Base-by-base conservation (phyloP, 2,888 invertebrate species). In the Octodonta nipae region DNA sequence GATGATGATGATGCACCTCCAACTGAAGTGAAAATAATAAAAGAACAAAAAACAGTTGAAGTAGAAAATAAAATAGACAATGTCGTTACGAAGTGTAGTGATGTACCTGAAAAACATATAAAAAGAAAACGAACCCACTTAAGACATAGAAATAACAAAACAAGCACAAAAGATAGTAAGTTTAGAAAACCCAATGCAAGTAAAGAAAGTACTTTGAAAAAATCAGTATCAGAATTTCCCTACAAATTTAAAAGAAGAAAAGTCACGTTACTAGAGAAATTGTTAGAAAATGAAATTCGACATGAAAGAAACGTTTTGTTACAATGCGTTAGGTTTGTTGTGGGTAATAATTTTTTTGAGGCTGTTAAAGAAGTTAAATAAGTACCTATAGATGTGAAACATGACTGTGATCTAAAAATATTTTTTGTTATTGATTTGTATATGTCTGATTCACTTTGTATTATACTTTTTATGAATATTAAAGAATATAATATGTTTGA, bases 251-350 rank as follows among this genome's bases (percentile, higher is more conserved):
- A 41, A 41, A 54, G 47, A 41, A 44, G 57, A 15, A 56, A 65
- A 42, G 67, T 68, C 17, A 76, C 78, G 8, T 63, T 83, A 42
- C 60, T 84, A 30, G 73, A 78, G 46, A 78, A 75, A 53, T 59
- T 92, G 14, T 63, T 92, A 33, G 73, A 72, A 29, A 68, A 70
- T 35, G 85, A 89, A 56, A 85, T 92, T 44, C 67, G 76, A 40
- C 81, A 83, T 46, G 92, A 92, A 61, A 68, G 91, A 32, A 92
- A 91, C 61, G 66, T 83, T 28, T 68, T 92, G 30, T 67, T 88
- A 15, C 91, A 92, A 56, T 91, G 89, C 64, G 73, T 91, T 17
- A 75, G 82, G 44, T 74, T 76, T 64, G 75, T 88, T 30, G 75
- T 80, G 15, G 69, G 75, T 41, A 78, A 80, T 47, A 75, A 85